Evolutionary conservation across 2,888 invertebrate genomes (phyloP), one percentile per base, ranked within the genome.

Genomic region (Cephus pygmeus): DNA sequence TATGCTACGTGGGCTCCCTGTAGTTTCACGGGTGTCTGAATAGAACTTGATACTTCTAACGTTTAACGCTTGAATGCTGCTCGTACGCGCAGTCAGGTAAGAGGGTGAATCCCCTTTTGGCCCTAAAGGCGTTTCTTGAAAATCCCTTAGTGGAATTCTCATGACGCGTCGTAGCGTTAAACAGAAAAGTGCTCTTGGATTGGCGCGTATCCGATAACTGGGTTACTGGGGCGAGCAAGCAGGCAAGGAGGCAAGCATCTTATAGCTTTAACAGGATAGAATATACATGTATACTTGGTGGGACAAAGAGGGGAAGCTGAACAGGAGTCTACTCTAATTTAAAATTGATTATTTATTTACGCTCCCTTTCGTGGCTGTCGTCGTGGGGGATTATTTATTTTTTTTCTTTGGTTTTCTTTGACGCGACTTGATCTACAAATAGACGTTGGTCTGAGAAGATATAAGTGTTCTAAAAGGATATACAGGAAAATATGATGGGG

Each of bases 151-250:
- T 23, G 56, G 23, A 56, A 56, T 56, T 56, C 56, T 56, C 56
- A 56, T 56, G 23, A 56, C 56, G 6, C 56, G 15, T 56, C 23
- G 23, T 56, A 56, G 56, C 56, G 23, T 23, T 76, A 78, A 69
- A 73, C 74, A 75, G 79, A 80, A 73, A 75, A 69, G 78, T 73
- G 71, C 76, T 80, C 79, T 77, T 69, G 76, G 78, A 79, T 79
- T 75, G 75, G 76, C 75, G 79, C 75, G 78, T 73, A n/a, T 69
- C 36, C 73, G 76, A 82, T 83, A 85, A 85, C 81, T 85, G 76
- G 85, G 85, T 85, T 82, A 85, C 78, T 85, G 80, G 85, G 80
- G 75, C 85, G 79, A 79, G 80, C 69, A 73, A 78, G 79, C 76
- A 75, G 81, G 73, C 73, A 79, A 34, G n/a, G 79, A 77, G 80